These are phyloP conservation scores for Sitta europaea DNA, from an alignment of 2,113 vertebrate genomes.

Conservation along the genomic window DNA sequence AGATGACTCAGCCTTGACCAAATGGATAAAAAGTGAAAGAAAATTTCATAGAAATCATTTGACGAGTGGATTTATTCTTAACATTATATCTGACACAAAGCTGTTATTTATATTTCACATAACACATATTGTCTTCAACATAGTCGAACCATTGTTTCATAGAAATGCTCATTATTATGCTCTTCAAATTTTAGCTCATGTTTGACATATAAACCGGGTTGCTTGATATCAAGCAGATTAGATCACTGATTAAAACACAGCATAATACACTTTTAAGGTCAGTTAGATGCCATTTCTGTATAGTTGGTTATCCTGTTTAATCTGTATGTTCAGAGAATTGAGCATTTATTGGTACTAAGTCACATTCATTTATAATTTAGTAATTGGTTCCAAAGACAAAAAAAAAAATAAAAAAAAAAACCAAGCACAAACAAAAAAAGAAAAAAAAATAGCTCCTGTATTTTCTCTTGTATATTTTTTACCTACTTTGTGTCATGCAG, in stretches of 20 bases:
- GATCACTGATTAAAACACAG: neutral
- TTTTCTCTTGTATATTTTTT: neutral
- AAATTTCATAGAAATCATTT: neutral
- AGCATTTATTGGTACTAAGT: neutral
- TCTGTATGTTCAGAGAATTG: neutral
- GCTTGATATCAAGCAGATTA: neutral
- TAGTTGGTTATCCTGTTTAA: neutral
- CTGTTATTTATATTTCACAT: neutral
- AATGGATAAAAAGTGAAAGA: slow-evolving; percentile 29
- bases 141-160: neutral
- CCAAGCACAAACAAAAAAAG: neutral
- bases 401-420: neutral
- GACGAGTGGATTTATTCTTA: neutral
- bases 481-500: rapidly evolving
- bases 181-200: neutral
- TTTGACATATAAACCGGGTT: neutral
- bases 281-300: neutral
- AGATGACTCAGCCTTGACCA: slow-evolving; percentile 43
- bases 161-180: neutral
- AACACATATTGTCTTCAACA: neutral
- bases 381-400: neutral
- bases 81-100: neutral
- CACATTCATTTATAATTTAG: neutral
- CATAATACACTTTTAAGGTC: neutral
- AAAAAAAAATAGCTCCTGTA: neutral